phyloP scores from a whole-genome alignment of 2,113 vertebrate species.

The Tupaia tana region DNA sequence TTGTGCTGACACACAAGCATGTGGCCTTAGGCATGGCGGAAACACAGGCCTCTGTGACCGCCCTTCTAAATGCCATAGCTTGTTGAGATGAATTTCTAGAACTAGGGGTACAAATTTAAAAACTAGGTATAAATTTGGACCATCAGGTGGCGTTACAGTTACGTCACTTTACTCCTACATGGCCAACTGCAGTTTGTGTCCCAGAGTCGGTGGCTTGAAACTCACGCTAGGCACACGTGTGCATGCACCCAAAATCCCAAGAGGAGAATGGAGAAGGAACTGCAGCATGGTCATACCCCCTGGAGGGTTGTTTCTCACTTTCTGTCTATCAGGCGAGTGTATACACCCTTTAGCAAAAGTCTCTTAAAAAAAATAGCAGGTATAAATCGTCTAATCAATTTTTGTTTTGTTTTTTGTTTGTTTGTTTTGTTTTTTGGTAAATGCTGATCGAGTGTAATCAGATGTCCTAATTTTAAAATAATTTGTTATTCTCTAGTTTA shows the following conservation, averaged over 20 bases:
- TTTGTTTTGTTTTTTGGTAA: background rate
- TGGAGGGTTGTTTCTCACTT: no score
- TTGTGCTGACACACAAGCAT: background rate
- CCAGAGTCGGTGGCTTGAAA: no score
- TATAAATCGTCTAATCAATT: background rate
- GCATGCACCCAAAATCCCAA: no score
- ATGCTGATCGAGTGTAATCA: background rate
- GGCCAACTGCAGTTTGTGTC: no score
- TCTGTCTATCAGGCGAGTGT: no score
- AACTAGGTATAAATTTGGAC: background rate
- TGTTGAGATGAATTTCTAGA: background rate
- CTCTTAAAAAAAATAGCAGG: no score
- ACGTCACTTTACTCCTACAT: no score
- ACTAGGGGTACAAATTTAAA: background rate
- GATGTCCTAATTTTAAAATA: background rate
- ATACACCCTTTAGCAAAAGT: no score
- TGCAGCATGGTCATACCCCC: no score
- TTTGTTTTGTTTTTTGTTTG: background rate
- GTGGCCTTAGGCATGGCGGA: background rate
- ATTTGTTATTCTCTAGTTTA: background rate
- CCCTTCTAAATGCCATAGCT: background rate
- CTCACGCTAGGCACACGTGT: no score
- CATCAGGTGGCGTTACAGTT: no score
- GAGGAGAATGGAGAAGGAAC: no score
- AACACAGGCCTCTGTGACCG: rapidly evolving